A percentile compares a stretch with the other conserved stretches of the same genome.
Conservation (phyloP, 2,888 invertebrate species). For the Mimas tiliae region DNA sequence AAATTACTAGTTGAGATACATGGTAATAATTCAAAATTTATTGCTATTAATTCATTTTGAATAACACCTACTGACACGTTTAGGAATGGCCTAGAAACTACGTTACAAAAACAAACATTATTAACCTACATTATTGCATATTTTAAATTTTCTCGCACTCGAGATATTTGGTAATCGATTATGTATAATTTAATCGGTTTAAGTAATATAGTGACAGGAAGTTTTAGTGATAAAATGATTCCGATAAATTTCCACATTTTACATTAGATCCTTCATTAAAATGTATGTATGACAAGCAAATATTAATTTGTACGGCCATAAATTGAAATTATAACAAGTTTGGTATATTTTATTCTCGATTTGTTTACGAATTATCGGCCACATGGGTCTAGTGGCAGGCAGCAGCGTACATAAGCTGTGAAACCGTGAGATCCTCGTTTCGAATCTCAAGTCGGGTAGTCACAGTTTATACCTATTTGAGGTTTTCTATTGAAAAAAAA, state of each 20-base stretch:
- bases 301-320: not conserved
- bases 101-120: constrained; percentile 24
- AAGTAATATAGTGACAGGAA: not conserved
- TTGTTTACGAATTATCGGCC: too few relatives aligned
- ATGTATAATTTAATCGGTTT: not conserved
- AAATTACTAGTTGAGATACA: not conserved
- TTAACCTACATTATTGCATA: constrained; percentile 23
- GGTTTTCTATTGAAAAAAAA: too few relatives aligned
- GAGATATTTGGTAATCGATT: constrained; percentile 7
- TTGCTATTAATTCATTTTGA: constrained; percentile 17
- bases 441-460: too few relatives aligned
- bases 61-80: constrained; percentile 16
- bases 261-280: constrained; percentile 1
- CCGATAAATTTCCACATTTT: constrained; percentile 4
- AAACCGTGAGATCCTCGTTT: too few relatives aligned
- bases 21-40: not conserved
- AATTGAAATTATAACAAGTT: not conserved
- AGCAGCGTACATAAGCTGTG: too few relatives aligned
- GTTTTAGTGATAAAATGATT: constrained; percentile 9
- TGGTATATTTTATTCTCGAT: not conserved
- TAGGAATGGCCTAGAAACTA: constrained; percentile 22
- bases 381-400: too few relatives aligned
- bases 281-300: constrained; percentile 1
- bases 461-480: too few relatives aligned
- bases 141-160: not conserved